Evolutionary conservation across 1,140 invertebrate species (phyloP).

Genomic region (Ylistrum balloti): DNA sequence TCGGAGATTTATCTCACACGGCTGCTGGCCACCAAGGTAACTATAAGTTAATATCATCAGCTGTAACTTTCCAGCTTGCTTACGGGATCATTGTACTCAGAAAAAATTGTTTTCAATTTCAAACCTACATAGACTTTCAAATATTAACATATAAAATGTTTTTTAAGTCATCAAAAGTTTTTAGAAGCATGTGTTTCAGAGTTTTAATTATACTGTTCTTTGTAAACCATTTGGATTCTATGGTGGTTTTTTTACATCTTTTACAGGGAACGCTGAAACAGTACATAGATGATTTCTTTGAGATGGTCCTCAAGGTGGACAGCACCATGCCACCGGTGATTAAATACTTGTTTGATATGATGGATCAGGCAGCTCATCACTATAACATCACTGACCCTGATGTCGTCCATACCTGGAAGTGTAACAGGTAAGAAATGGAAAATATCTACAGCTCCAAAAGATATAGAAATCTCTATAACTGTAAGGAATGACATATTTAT

Average conservation of each 20-base stretch:
- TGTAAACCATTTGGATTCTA: neutral
- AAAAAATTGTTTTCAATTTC: too few species aligned
- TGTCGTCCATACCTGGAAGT: constrained; percentile 99
- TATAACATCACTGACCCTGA: constrained; percentile 96
- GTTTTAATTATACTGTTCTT: too few species aligned
- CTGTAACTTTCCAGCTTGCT: too few species aligned
- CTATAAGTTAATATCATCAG: too few species aligned
- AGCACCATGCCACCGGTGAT: constrained; percentile 94
- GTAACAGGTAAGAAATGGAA: constrained; percentile 92
- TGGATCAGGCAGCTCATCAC: constrained; percentile 97
- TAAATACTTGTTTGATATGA: constrained; percentile 99
- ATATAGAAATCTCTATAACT: too few species aligned
- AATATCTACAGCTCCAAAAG: too few species aligned
- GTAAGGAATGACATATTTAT: too few species aligned
- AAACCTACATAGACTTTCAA: too few species aligned
- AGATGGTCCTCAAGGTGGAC: constrained; percentile 93
- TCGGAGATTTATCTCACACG: constrained; percentile 99
- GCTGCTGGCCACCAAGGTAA: constrained; percentile 96
- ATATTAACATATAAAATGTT: too few species aligned
- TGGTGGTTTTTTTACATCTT: constrained; percentile 37
- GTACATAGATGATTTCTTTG: constrained; percentile 99
- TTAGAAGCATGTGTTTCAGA: too few species aligned
- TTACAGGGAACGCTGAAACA: constrained; percentile 95
- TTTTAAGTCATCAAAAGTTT: too few species aligned
- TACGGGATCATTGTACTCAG: too few species aligned